Percentiles rank a stretch among this genome's conserved stretches.
These are phyloP conservation scores for Rhyacichthys aspro DNA, from an alignment of 2,797 vertebrate genomes.

Conservation along the genomic window DNA sequence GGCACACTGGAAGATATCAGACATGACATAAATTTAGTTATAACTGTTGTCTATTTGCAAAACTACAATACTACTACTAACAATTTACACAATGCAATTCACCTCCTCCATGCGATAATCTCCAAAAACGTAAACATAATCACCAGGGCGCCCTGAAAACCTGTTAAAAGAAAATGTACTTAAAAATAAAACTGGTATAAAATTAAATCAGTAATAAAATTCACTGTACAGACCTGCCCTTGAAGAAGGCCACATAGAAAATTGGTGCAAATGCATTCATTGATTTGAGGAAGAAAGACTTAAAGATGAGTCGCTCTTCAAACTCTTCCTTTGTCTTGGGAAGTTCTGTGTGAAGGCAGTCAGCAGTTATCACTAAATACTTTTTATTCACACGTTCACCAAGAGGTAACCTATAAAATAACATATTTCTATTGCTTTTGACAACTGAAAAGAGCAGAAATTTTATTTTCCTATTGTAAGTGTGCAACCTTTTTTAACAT, in stretches of 20 bases:
- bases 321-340: slow-evolving; percentile 94
- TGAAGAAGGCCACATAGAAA: slow-evolving; percentile 99
- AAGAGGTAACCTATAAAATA: no score
- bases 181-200: background rate
- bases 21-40: background rate
- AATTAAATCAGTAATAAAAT: background rate
- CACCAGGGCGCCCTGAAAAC: slow-evolving; percentile 93
- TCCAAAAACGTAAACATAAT: slow-evolving; percentile 92
- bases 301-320: slow-evolving; percentile 94
- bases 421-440: no score
- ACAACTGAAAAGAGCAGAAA: no score
- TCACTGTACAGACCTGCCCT: slow-evolving; percentile 90
- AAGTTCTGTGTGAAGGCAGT: slow-evolving; percentile 82
- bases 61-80: background rate
- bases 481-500: no score
- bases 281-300: slow-evolving; percentile 96
- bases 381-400: no score
- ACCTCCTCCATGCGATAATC: slow-evolving; percentile 97
- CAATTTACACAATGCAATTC: slow-evolving; percentile 10
- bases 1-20: slow-evolving; percentile 84
- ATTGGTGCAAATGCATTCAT: slow-evolving; percentile 97
- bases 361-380: background rate
- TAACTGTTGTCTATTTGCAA: background rate
- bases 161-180: slow-evolving; percentile 68
- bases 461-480: no score